A percentile compares a stretch with the other conserved stretches of the same genome.
Evolutionary conservation across 2,797 vertebrate genomes (phyloP).

Genomic region (Syngnathus rostellatus): DNA sequence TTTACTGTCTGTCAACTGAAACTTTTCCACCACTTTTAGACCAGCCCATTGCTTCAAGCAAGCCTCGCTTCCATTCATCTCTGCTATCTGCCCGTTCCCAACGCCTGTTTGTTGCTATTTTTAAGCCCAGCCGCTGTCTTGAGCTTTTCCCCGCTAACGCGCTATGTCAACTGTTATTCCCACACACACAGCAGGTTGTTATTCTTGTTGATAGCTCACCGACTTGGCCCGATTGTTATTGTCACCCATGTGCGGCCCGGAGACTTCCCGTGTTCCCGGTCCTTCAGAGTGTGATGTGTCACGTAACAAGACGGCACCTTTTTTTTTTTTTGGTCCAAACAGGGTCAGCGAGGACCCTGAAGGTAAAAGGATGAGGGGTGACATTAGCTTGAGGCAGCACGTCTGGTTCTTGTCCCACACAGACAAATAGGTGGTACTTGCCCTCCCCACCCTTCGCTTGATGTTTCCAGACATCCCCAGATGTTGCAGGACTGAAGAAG

Average conservation of each 20-base stretch:
- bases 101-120: slow-evolving; percentile 21
- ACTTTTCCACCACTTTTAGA: slow-evolving; percentile 23
- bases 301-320: slow-evolving; percentile 52
- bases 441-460: slow-evolving; percentile 14
- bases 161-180: slow-evolving; percentile 47
- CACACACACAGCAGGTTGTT: slow-evolving; percentile 54
- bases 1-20: slow-evolving; percentile 20
- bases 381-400: slow-evolving; percentile 46
- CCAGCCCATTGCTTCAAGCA: slow-evolving; percentile 13
- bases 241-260: slow-evolving; percentile 54
- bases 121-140: slow-evolving; percentile 21
- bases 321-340: slow-evolving; percentile 26
- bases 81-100: slow-evolving; percentile 8
- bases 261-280: slow-evolving; percentile 49
- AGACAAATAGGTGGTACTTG: slow-evolving; percentile 45
- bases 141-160: slow-evolving; percentile 27
- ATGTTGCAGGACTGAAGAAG: slow-evolving; percentile 51
- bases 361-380: slow-evolving; percentile 18
- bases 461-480: slow-evolving; percentile 54
- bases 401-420: slow-evolving; percentile 56
- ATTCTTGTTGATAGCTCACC: slow-evolving; percentile 55
- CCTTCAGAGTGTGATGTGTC: slow-evolving; percentile 48
- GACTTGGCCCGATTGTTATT: slow-evolving; percentile 47
- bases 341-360: slow-evolving; percentile 46
- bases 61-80: slow-evolving; percentile 19